A percentile compares a stretch with the other conserved stretches of the same genome.
These are phyloP conservation scores for Calliphora vomitoria DNA, from an alignment of 2,888 invertebrate genomes.

Conservation along the genomic window DNA sequence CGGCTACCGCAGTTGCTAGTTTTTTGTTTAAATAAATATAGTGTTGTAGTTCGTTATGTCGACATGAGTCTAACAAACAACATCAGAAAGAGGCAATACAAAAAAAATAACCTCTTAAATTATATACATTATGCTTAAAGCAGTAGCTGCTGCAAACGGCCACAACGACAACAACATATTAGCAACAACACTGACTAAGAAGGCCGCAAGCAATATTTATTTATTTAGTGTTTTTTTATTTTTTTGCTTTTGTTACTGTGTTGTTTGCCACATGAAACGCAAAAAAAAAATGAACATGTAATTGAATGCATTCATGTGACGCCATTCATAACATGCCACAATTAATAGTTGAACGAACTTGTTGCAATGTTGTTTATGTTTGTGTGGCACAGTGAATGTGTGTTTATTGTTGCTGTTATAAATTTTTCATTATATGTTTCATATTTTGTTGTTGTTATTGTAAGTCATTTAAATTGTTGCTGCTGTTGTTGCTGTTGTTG, in stretches of 20 bases:
- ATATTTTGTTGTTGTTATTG: conserved; percentile 33
- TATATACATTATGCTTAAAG: conserved; percentile 70
- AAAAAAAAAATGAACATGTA: conserved; percentile 64
- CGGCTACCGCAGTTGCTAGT: conserved; percentile 26
- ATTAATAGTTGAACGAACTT: conserved; percentile 74
- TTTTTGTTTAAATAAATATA: conserved; percentile 62
- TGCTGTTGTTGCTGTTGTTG: conserved; percentile 42
- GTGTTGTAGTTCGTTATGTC: conserved; percentile 72
- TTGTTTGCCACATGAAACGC: conserved; percentile 48
- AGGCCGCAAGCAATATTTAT: conserved; percentile 65
- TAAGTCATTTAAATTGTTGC: conserved; percentile 52
- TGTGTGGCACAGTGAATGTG: conserved; percentile 10
- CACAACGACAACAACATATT: conserved; percentile 59
- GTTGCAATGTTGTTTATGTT: conserved; percentile 68
- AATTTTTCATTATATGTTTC: conserved; percentile 61
- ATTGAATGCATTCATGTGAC: conserved; percentile 74
- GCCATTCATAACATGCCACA: conserved; percentile 74
- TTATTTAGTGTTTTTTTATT: conserved; percentile 49
- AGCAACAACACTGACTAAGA: conserved; percentile 64
- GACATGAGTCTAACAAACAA: conserved; percentile 69
- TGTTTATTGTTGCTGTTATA: conserved; percentile 36
- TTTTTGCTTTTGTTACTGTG: conserved; percentile 34
- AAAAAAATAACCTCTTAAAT: conserved; percentile 60
- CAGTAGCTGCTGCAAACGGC: conserved; percentile 59
- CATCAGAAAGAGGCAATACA: conserved; percentile 19